Evolutionary conservation across 2,888 invertebrate species (phyloP).

Genomic region (Meiosimyza decipiens): DNA sequence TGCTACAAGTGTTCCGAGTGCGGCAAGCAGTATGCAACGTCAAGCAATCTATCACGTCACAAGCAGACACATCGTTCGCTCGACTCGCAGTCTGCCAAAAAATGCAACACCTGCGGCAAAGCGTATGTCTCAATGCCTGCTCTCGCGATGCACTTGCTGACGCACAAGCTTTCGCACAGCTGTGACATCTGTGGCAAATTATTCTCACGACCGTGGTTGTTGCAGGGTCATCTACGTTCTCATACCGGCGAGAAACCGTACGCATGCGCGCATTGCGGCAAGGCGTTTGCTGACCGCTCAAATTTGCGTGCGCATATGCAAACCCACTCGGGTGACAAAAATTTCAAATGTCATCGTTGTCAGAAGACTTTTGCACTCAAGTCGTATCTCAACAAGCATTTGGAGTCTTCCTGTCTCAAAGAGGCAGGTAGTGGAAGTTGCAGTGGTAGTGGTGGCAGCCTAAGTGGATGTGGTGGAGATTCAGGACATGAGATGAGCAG

Average conservation of each 20-base stretch:
- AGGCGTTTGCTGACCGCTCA: slow-evolving; percentile 93
- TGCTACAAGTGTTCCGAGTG: slow-evolving; percentile 86
- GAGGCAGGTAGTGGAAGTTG: slow-evolving; percentile 60
- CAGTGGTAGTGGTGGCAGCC: slow-evolving; percentile 31
- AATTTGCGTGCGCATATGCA: slow-evolving; percentile 96
- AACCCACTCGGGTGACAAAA: slow-evolving; percentile 91
- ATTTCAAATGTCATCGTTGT: slow-evolving; percentile 87
- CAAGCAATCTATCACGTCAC: slow-evolving; percentile 88
- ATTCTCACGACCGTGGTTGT: slow-evolving; percentile 94
- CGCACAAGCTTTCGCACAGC: slow-evolving; percentile 91
- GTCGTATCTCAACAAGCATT: slow-evolving; percentile 94
- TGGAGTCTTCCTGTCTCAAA: slow-evolving; percentile 87
- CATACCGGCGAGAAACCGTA: slow-evolving; percentile 96
- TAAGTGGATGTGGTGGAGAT: slow-evolving; percentile 19
- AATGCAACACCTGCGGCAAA: slow-evolving; percentile 94
- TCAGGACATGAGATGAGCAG: slow-evolving; percentile 52
- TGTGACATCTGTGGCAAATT: slow-evolving; percentile 94
- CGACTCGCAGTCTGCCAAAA: slow-evolving; percentile 94
- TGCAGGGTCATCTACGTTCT: slow-evolving; percentile 86
- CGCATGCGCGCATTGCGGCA: slow-evolving; percentile 93
- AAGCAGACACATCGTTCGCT: slow-evolving; percentile 93
- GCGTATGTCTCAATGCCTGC: slow-evolving; percentile 99
- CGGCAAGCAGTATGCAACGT: slow-evolving; percentile 91
- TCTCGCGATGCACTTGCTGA: slow-evolving; percentile 91
- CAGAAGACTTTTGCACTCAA: slow-evolving; percentile 93